Base-by-base conservation (phyloP, 2,888 invertebrate species). In the Agrochola lychnidis region DNA sequence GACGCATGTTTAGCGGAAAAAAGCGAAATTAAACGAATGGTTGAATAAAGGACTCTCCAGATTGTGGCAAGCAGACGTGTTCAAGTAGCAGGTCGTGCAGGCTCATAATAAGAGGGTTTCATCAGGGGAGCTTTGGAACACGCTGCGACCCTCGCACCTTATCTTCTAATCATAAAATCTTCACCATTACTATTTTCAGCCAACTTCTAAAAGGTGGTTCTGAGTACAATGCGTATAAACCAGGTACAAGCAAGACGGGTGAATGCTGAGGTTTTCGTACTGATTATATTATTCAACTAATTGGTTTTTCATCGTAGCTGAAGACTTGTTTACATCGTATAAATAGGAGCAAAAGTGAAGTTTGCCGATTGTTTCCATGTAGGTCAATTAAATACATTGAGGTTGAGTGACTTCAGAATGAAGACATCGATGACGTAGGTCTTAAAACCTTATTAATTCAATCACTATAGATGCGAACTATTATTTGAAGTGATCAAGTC, bases 51-150 rank as follows among this genome's bases (percentile, higher is more conserved):
- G 92, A 92, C 88, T 89, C 92, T 93, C 89, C 91, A 94, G 94
- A 94, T 94, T 93, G 94, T 93, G 93, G 94, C 92, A 92, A 92
- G 92, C 94, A 94, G 92, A 95, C 96, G 96, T 96, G 96, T 96
- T 96, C 93, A 94, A 96, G 96, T 94, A 91, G 86, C 93, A 84
- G 88, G 88, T 76, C 96, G 96, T 96, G 96, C 94, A 90, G 88
- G 91, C 90, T 93, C 96, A 96, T 96, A 96, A 96, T 96, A 94
- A 95, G 95, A 92, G 91, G 92, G 93, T 89, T 90, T 89, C 91
- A 87, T 89, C 89, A 88, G 88, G 90, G 91, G 87, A 88, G 88
- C 89, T 90, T 89, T 89, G 88, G 82, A 90, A 90, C 89, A 89
- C 89, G 83, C 85, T 82, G 84, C 88, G 88, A 89, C 90, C 89